phyloP scores from a whole-genome alignment of 2,113 vertebrate genomes.

The Bothrops jararaca region DNA sequence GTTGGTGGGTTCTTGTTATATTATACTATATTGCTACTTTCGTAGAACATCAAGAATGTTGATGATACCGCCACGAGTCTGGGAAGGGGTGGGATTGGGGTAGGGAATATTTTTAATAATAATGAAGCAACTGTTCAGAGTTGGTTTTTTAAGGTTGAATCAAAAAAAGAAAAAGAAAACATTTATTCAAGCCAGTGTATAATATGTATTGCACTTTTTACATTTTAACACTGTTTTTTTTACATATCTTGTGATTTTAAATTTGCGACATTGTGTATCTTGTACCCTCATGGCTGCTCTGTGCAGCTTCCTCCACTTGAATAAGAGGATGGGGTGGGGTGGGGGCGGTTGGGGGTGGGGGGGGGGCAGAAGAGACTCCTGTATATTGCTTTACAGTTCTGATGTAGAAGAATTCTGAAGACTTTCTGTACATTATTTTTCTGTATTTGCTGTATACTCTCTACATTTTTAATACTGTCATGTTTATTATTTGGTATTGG shows the following conservation, averaged over 20 bases:
- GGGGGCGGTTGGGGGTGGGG: conserved; percentile 7
- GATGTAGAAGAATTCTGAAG: conserved; percentile 64
- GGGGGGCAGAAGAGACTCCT: conserved; percentile 11
- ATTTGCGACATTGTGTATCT: conserved; percentile 85
- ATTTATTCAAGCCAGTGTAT: conserved; percentile 78
- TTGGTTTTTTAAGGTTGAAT: conserved; percentile 67
- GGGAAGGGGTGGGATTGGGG: conserved; percentile 35
- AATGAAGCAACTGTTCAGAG: conserved; percentile 76
- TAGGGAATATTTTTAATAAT: conserved; percentile 78
- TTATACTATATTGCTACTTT: conserved; percentile 73
- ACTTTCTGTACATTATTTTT: conserved; percentile 92
- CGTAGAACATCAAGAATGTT: conserved; percentile 82
- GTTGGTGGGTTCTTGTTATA: conserved; percentile 71
- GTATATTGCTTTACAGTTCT: conserved; percentile 69
- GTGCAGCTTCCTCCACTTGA: conserved; percentile 75
- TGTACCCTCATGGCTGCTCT: conserved; percentile 77
- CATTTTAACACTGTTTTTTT: conserved; percentile 87
- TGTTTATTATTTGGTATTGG: conserved; percentile 84
- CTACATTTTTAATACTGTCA: conserved; percentile 85
- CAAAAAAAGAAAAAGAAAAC: conserved; percentile 67
- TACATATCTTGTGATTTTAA: conserved; percentile 88
- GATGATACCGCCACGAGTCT: conserved; percentile 80
- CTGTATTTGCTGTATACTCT: conserved; percentile 89
- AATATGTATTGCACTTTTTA: conserved; percentile 96
- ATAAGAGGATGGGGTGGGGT: conserved; percentile 8